Evolutionary conservation across 2,888 invertebrate genomes (phyloP).

Genomic region (Ormyrus rosae): DNA sequence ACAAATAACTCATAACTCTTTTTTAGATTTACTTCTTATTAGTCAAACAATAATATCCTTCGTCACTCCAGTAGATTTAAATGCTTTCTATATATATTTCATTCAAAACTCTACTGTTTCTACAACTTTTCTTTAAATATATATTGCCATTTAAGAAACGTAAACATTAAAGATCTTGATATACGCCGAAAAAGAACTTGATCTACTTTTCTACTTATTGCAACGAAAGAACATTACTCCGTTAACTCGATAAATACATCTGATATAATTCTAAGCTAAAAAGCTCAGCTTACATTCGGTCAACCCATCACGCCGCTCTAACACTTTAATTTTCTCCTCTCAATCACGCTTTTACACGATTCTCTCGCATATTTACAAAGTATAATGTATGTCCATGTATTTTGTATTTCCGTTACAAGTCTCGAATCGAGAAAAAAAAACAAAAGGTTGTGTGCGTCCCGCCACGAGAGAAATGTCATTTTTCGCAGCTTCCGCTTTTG

Average conservation of each 20-base stretch:
- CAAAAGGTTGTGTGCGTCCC: neutral
- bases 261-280: neutral
- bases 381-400: neutral
- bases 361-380: constrained; percentile 36
- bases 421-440: neutral
- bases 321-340: neutral
- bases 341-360: neutral
- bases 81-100: neutral
- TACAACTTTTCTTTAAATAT: constrained; percentile 13
- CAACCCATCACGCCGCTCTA: constrained; percentile 17
- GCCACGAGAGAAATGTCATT: neutral
- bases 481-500: constrained; percentile 30
- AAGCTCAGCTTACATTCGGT: constrained; percentile 34
- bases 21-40: constrained; percentile 11
- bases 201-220: constrained; percentile 26
- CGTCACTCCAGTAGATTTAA: too few species aligned
- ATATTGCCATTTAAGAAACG: constrained; percentile 37
- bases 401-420: neutral
- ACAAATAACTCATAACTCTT: constrained; percentile 7
- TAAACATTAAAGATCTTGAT: neutral
- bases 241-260: neutral
- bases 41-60: neutral
- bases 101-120: constrained; percentile 8
- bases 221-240: constrained; percentile 19
- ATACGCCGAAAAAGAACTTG: neutral